phyloP scores from a whole-genome alignment of 2,113 vertebrate species.

The Sander lucioperca region DNA sequence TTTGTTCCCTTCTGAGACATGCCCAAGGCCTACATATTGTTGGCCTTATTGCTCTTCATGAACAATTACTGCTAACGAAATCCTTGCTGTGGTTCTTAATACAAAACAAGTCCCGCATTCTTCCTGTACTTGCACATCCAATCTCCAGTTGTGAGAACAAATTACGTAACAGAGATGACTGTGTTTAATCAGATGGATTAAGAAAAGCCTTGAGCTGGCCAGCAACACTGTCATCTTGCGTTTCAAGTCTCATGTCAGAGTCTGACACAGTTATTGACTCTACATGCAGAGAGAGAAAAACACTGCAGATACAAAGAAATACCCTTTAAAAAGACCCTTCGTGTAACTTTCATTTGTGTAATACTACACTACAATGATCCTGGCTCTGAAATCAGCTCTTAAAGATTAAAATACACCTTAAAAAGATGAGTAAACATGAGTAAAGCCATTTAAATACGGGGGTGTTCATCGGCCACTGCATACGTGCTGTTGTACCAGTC shows the following conservation, averaged over 20 bases:
- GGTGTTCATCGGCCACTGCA: not conserved
- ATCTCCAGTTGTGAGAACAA: conserved; percentile 46
- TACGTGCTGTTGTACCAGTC: not conserved
- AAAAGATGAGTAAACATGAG: not conserved
- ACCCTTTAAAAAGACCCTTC: not conserved
- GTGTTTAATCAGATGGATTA: conserved; percentile 75
- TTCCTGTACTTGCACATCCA: conserved; percentile 4
- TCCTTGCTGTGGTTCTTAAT: not conserved
- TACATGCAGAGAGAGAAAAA: not conserved
- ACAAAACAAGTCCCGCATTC: not conserved
- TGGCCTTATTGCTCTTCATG: not conserved
- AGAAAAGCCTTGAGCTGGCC: conserved; percentile 41
- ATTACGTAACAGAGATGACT: conserved; percentile 45
- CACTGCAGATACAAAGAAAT: not conserved
- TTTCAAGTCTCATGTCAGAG: not conserved
- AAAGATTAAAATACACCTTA: not conserved
- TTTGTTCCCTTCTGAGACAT: conserved; percentile 3
- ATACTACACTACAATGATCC: not conserved
- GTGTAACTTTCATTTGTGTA: not conserved
- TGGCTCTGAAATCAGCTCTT: not conserved
- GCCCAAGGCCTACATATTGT: not conserved
- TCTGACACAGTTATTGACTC: not conserved
- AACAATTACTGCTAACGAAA: not conserved
- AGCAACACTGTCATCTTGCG: not conserved
- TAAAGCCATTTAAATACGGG: not conserved